Evolutionary conservation across 2,797 vertebrate genomes (phyloP).

Genomic region (Lycodopsis pacificus): DNA sequence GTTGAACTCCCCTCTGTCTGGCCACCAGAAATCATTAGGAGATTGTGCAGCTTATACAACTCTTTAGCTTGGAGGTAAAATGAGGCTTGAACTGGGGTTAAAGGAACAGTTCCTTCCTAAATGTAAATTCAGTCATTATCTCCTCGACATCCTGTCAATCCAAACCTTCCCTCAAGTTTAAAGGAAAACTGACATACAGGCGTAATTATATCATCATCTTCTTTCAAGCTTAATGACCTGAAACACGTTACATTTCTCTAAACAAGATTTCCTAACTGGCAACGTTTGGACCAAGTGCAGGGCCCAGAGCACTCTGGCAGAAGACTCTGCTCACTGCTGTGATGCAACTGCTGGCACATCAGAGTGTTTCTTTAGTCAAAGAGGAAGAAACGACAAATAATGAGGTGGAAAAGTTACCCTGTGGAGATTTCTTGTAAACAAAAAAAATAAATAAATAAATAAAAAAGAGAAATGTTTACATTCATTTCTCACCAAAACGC

Average conservation of each 20-base stretch:
- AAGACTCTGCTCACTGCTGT: slow-evolving; percentile 19
- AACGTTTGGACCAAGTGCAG: slow-evolving; percentile 28
- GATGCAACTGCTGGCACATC: slow-evolving; percentile 11
- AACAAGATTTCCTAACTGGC: slow-evolving; percentile 21
- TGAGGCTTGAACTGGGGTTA: slow-evolving; percentile 24
- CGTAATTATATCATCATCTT: not conserved
- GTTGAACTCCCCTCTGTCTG: slow-evolving; percentile 35
- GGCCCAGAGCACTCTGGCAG: slow-evolving; percentile 25
- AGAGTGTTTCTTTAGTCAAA: slow-evolving; percentile 31
- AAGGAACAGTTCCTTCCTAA: slow-evolving; percentile 18
- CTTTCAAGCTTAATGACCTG: slow-evolving; percentile 7
- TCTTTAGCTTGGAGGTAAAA: slow-evolving; percentile 28
- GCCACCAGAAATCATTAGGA: slow-evolving; percentile 51
- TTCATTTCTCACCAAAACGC: not conserved
- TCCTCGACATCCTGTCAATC: slow-evolving; percentile 37
- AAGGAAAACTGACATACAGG: slow-evolving; percentile 6
- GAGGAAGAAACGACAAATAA: slow-evolving; percentile 43
- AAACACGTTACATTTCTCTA: slow-evolving; percentile 24
- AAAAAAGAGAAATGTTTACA: not conserved
- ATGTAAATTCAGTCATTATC: slow-evolving; percentile 47
- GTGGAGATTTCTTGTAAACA: not conserved
- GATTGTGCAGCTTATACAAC: slow-evolving; percentile 31
- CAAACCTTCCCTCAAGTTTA: slow-evolving; percentile 18
- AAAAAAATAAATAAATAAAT: not conserved
- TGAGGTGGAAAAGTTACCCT: slow-evolving; percentile 2